Evolutionary conservation across 2,888 invertebrate species (phyloP).

Genomic region (Drosophila pseudotalamancana): DNA sequence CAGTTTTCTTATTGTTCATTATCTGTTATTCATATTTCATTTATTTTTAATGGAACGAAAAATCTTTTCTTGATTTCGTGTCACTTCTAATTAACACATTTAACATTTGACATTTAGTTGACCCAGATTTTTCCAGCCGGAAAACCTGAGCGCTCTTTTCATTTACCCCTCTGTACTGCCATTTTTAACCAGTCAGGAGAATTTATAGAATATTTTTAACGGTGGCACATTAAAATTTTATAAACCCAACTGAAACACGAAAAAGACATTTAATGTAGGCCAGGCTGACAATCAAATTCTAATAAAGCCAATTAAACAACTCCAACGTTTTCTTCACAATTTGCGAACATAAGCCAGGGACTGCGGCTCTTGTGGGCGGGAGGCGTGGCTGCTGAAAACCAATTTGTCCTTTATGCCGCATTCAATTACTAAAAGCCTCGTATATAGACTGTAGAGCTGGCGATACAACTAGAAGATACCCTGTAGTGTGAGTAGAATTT

Average conservation of each 20-base stretch:
- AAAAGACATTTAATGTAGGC: conserved; percentile 59
- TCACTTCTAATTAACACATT: conserved; percentile 50
- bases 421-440: neutral
- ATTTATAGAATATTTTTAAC: conserved; percentile 47
- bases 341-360: conserved; percentile 7
- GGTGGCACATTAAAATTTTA: conserved; percentile 58
- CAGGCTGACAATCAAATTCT: conserved; percentile 58
- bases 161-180: fast-evolving
- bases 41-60: conserved; percentile 8
- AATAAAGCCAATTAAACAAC: conserved; percentile 66
- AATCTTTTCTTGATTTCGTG: conserved; percentile 42
- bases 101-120: conserved; percentile 25
- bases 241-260: conserved; percentile 58
- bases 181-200: neutral
- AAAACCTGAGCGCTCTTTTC: neutral
- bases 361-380: neutral
- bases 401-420: conserved; percentile 15
- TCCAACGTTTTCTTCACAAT: conserved; percentile 19
- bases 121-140: conserved; percentile 34
- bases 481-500: no score
- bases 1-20: no score
- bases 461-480: neutral
- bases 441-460: neutral
- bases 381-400: conserved; percentile 1
- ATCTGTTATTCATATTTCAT: conserved; percentile 2